Evolutionary conservation across 2,888 invertebrate genomes (phyloP).

Genomic region (Camponotus fellah): DNA sequence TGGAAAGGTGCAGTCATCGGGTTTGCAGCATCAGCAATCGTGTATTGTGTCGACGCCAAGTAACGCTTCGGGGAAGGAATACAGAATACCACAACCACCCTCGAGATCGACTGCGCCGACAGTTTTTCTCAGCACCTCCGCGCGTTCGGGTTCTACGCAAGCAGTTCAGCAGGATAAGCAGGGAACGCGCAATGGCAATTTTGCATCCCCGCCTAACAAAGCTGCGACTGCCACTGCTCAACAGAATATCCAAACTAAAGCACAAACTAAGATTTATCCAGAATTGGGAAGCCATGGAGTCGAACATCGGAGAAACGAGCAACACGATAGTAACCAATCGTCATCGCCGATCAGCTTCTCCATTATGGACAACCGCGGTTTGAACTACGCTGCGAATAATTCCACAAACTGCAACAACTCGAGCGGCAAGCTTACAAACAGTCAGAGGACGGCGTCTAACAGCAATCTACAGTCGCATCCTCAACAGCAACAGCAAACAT

Average conservation of each 20-base stretch:
- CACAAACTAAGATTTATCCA: constrained; percentile 92
- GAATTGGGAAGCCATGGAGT: constrained; percentile 87
- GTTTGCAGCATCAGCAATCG: constrained; percentile 89
- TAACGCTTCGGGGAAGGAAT: constrained; percentile 89
- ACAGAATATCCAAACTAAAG: constrained; percentile 90
- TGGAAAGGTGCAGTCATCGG: constrained; percentile 83
- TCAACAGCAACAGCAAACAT: constrained; percentile 84
- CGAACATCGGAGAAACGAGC: constrained; percentile 84
- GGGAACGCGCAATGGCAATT: constrained; percentile 86
- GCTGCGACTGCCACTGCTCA: constrained; percentile 68
- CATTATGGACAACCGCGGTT: constrained; percentile 90
- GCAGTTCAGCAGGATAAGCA: constrained; percentile 83
- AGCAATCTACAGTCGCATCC: constrained; percentile 75
- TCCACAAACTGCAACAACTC: constrained; percentile 79
- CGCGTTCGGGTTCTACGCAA: constrained; percentile 78
- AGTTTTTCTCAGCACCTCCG: constrained; percentile 80
- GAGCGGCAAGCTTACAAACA: constrained; percentile 76
- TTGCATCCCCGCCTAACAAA: constrained; percentile 87
- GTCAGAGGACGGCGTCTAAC: constrained; percentile 77
- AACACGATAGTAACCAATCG: constrained; percentile 89
- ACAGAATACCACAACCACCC: constrained; percentile 88
- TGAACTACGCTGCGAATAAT: constrained; percentile 88
- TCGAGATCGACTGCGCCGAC: constrained; percentile 85
- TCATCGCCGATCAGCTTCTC: constrained; percentile 92
- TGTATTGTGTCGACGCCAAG: constrained; percentile 92